These are phyloP conservation scores for Petrolisthes manimaculis DNA, from an alignment of 2,888 invertebrate genomes.

Conservation along the genomic window DNA sequence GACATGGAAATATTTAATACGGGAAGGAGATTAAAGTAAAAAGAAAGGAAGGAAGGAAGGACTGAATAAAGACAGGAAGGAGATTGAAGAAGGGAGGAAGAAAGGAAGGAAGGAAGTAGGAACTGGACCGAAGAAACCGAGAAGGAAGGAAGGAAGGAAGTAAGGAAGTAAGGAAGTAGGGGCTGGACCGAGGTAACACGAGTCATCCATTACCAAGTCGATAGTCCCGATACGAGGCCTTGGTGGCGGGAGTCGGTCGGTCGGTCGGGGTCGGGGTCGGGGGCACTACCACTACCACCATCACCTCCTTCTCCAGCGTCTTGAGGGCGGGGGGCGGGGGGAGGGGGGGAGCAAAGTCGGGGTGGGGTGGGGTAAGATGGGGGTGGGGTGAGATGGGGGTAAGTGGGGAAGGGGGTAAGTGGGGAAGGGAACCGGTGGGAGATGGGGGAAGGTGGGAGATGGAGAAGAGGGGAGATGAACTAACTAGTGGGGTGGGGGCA, in stretches of 20 bases:
- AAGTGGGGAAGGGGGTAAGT: background rate
- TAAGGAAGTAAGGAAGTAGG: conserved; percentile 35
- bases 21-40: background rate
- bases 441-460: background rate
- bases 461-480: background rate
- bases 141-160: background rate
- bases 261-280: background rate
- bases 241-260: conserved; percentile 18
- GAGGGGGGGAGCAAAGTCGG: background rate
- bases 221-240: conserved; percentile 52
- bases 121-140: background rate
- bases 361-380: background rate
- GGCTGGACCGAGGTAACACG: conserved; percentile 47
- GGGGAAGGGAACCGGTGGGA: background rate
- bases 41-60: background rate
- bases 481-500: background rate
- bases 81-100: background rate
- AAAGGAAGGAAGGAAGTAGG: background rate
- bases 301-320: no score
- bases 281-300: no score
- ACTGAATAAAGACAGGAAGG: background rate
- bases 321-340: conserved; percentile 8
- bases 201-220: conserved; percentile 56
- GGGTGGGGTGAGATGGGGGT: conserved; percentile 2
- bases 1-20: background rate